These are phyloP conservation scores for Tyrannus savana DNA, from an alignment of 2,113 vertebrate species.

Conservation along the genomic window DNA sequence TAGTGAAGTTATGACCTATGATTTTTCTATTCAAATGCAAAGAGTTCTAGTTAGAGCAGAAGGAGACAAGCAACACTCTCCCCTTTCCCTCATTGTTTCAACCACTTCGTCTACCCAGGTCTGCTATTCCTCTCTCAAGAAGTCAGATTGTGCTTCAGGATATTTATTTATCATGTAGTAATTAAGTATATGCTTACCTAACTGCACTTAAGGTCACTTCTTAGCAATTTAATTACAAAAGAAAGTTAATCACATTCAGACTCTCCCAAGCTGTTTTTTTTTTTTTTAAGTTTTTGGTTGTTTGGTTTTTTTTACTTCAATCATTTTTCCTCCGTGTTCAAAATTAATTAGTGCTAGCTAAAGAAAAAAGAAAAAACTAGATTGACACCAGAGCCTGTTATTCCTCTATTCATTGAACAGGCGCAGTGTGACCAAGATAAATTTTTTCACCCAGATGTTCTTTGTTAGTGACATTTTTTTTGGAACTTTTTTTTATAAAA, in stretches of 20 bases:
- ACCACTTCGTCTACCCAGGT: neutral
- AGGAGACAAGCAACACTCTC: neutral
- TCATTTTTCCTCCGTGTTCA: neutral
- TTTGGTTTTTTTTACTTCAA: neutral
- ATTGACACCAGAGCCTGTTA: neutral
- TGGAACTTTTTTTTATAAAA: neutral
- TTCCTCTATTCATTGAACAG: neutral
- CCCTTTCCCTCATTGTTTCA: neutral
- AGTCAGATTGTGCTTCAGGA: neutral
- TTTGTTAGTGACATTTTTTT: neutral
- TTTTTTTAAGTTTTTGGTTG: neutral
- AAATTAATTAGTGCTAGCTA: neutral
- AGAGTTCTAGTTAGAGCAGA: neutral
- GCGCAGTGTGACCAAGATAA: neutral
- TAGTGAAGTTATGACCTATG: neutral
- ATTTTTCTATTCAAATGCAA: neutral
- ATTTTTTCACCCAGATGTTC: neutral
- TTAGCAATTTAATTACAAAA: slow-evolving; percentile 68
- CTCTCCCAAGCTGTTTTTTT: neutral
- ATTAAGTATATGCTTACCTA: slow-evolving; percentile 65
- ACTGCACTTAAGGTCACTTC: slow-evolving; percentile 55
- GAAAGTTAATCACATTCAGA: slow-evolving; percentile 56
- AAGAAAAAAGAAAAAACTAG: neutral
- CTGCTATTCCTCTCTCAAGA: neutral
- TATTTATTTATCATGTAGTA: slow-evolving; percentile 58